Base-by-base conservation (phyloP, 2,888 invertebrate genomes). In the Orchesella flavescens region DNA sequence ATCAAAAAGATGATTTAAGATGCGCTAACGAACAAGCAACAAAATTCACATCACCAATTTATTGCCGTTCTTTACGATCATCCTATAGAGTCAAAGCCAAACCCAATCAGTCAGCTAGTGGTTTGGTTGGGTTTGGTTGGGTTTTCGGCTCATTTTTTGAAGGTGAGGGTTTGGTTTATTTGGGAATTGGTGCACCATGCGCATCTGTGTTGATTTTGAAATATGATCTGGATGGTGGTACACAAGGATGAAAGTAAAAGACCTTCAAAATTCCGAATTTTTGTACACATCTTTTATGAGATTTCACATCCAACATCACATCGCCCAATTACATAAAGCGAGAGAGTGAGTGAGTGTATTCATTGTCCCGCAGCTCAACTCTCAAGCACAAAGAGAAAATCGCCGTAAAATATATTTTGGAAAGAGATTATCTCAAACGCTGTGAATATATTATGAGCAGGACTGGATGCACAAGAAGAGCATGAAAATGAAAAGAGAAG, bases 161-260 rank as follows among this genome's bases (percentile, higher is more conserved):
- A 34, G 34, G 34, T 34, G n/a, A n/a, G n/a, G n/a, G n/a, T 10
- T 19, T 19, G 23, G 7, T 19, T 63, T 23, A 17, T 23, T 23
- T 63, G 23, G 9, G 24, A 19, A 23, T 9, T 9, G 13, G 46
- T 10, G 46, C 46, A 13, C 13, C 9, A 21, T 7, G 61, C 43
- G 72, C 69, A 72, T 72, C 21, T n/a, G 34, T 57, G 57, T 57
- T 57, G 72, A 55, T 72, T 72, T 72, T 72, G 72, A 72, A 72
- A 72, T 72, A 72, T 72, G 72, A 57, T 55, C 72, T 65, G 24
- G 63, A 5, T 7, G n/a, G 7, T 19, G 49, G 44, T 19, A 7
- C 49, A 49, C 49, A 69, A 23, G 43, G 57, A 72, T 72, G 72
- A 57, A 34, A 72, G 53, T 69, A 68, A 46, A 69, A 46, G 57